These are phyloP conservation scores for Polydrusus pterygomalis DNA, from an alignment of 2,888 invertebrate genomes.

Conservation along the genomic window DNA sequence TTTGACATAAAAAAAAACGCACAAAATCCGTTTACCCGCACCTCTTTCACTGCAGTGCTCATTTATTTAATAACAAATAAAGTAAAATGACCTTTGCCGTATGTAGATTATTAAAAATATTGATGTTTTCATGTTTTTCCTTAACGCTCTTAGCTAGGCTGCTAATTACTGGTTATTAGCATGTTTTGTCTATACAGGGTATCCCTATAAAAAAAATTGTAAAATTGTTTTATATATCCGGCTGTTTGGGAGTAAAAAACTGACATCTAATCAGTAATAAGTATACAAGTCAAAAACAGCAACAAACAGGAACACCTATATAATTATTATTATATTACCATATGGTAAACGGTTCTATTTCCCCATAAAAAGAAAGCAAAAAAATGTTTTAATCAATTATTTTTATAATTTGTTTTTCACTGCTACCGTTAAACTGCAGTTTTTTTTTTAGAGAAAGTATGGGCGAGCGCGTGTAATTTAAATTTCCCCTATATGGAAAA, in stretches of 20 bases:
- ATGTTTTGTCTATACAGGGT: not conserved
- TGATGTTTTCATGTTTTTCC: constrained; percentile 27
- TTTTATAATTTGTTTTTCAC: constrained; percentile 7
- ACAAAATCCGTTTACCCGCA: not conserved
- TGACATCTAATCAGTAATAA: no score
- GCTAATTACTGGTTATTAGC: constrained; percentile 16
- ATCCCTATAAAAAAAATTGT: not conserved
- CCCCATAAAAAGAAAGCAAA: constrained; percentile 8
- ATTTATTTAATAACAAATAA: constrained; percentile 7
- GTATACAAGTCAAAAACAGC: no score
- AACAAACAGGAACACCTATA: not conserved
- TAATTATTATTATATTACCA: not conserved
- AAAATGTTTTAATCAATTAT: constrained; percentile 1
- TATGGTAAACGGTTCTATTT: constrained; percentile 11
- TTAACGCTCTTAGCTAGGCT: not conserved
- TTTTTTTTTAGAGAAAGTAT: not conserved
- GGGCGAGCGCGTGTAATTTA: not conserved
- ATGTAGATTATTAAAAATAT: constrained; percentile 24
- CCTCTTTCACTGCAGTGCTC: not conserved
- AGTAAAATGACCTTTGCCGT: constrained; percentile 14
- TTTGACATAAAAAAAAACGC: not conserved
- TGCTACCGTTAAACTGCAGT: not conserved
- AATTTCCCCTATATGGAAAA: no score
- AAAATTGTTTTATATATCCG: no score
- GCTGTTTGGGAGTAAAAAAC: no score